phyloP scores from a whole-genome alignment of 2,113 vertebrate species.

The Crypturellus undulatus region DNA sequence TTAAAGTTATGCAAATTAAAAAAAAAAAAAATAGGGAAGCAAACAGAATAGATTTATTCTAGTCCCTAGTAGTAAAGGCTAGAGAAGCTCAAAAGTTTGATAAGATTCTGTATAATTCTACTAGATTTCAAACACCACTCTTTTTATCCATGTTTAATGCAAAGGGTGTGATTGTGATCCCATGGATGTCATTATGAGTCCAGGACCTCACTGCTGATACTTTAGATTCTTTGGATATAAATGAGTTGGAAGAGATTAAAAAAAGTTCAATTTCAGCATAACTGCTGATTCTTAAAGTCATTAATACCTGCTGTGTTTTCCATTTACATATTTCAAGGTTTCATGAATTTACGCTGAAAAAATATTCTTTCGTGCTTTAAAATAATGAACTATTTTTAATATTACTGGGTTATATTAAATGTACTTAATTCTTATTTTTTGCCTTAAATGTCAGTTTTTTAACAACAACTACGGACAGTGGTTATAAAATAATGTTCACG shows the following conservation, averaged over 20 bases:
- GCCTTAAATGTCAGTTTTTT: neutral
- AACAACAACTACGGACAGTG: neutral
- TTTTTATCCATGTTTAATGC: neutral
- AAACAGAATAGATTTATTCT: neutral
- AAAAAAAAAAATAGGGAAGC: neutral
- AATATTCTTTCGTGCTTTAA: neutral
- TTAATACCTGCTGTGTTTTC: neutral
- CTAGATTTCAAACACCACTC: neutral
- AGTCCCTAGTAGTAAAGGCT: too few relatives aligned
- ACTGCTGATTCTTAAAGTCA: neutral
- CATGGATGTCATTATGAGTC: neutral
- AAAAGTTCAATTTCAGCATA: neutral
- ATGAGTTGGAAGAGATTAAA: too few relatives aligned
- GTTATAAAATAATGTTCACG: neutral
- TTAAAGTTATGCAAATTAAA: neutral
- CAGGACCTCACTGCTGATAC: neutral
- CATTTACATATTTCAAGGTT: neutral
- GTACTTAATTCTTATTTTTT: neutral
- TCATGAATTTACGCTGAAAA: neutral
- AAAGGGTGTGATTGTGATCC: neutral
- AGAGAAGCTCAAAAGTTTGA: neutral
- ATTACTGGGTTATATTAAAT: neutral
- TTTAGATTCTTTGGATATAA: neutral
- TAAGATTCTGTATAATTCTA: neutral
- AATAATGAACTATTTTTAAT: neutral